phyloP scores from a whole-genome alignment of 2,888 invertebrate species.

The Galeruca laticollis region DNA sequence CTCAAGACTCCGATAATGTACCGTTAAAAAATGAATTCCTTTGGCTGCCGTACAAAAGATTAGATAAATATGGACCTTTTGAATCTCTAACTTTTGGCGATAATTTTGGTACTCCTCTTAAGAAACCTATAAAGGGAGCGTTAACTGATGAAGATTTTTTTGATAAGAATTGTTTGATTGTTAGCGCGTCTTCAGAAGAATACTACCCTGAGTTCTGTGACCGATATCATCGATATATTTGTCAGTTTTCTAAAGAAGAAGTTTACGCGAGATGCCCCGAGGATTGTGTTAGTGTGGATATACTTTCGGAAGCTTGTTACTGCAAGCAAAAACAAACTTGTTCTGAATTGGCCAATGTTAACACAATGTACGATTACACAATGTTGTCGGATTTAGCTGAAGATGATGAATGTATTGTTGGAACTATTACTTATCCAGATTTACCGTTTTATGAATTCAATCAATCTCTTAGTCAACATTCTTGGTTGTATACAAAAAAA shows the following conservation, averaged over 20 bases:
- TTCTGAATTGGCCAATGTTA: constrained; percentile 29
- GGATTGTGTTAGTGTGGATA: constrained; percentile 47
- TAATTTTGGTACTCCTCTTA: constrained; percentile 47
- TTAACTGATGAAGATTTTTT: constrained; percentile 45
- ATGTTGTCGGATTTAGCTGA: constrained; percentile 45
- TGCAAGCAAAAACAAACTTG: constrained; percentile 46
- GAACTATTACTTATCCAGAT: background rate
- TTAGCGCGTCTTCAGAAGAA: constrained; percentile 28
- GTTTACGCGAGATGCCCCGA: constrained; percentile 48
- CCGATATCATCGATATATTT: constrained; percentile 39
- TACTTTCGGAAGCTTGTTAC: constrained; percentile 48
- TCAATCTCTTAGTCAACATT: constrained; percentile 36
- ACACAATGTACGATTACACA: constrained; percentile 40
- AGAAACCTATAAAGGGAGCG: constrained; percentile 25
- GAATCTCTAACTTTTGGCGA: constrained; percentile 50
- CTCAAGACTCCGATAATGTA: background rate
- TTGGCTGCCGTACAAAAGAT: constrained; percentile 56
- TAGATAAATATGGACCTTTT: constrained; percentile 47
- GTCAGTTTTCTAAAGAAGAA: constrained; percentile 40
- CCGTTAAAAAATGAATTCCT: constrained; percentile 32
- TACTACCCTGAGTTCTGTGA: constrained; percentile 46
- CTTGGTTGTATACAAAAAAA: constrained; percentile 40
- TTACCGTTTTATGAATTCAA: constrained; percentile 8
- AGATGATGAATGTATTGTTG: constrained; percentile 47
- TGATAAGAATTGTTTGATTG: constrained; percentile 46